Conservation (phyloP, 2,113 vertebrate genomes). For the Scopus umbretta region DNA sequence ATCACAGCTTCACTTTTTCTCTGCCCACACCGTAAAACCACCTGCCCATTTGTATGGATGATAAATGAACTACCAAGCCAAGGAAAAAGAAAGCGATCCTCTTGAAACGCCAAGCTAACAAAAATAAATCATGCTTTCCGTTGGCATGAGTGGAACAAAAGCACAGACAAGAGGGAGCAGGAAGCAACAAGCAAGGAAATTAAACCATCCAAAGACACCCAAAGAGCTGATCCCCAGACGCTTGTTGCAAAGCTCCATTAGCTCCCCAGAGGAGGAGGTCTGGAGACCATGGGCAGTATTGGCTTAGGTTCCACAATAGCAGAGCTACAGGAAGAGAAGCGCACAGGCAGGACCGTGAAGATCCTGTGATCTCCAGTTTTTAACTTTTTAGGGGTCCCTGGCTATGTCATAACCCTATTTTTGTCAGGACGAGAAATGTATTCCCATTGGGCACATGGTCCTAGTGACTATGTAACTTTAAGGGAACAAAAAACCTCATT, state of each 20-base stretch:
- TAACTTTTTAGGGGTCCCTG: neutral
- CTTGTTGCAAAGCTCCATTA: neutral
- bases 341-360: neutral
- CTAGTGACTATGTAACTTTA: neutral
- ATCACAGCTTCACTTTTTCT: neutral
- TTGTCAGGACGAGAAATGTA: neutral
- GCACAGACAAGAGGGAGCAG: neutral
- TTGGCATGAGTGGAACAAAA: neutral
- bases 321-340: neutral
- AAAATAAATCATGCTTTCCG: neutral
- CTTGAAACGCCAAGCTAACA: neutral
- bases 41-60: neutral
- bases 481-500: neutral
- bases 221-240: neutral
- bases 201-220: neutral
- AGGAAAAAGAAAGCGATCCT: neutral
- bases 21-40: neutral
- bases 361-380: fast-evolving
- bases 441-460: fast-evolving
- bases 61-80: neutral
- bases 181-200: neutral
- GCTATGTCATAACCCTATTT: neutral
- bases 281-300: neutral
- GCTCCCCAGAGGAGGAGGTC: neutral
- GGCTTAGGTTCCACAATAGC: neutral